These are phyloP conservation scores for Sipha flava DNA, from an alignment of 1,140 invertebrate species.

Conservation along the genomic window DNA sequence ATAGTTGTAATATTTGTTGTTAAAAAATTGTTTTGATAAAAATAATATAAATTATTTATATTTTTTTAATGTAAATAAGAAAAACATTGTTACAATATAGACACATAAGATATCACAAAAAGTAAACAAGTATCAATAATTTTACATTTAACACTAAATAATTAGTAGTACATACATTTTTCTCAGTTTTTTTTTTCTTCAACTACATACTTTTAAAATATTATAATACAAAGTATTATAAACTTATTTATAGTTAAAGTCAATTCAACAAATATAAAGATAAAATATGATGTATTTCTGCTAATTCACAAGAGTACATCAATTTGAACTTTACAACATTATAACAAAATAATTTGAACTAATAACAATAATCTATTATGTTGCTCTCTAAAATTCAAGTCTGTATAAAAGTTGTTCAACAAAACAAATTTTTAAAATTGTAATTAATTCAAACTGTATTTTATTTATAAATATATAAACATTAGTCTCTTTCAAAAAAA, in stretches of 20 bases:
- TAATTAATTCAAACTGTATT: not conserved
- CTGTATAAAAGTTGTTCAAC: not conserved
- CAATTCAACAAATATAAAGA: not conserved
- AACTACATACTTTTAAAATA: not conserved
- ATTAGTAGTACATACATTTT: not conserved
- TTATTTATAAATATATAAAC: not conserved
- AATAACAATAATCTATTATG: not conserved
- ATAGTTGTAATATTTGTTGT: not conserved
- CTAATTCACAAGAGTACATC: not conserved
- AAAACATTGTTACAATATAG: not conserved
- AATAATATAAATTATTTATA: not conserved
- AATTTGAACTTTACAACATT: not conserved
- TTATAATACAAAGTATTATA: no score
- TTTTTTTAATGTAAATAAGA: not conserved
- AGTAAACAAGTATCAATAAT: not conserved
- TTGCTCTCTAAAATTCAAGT: not conserved
- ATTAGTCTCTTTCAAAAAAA: not conserved
- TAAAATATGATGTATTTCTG: not conserved
- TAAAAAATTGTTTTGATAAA: not conserved
- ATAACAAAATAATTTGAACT: constrained; percentile 16
- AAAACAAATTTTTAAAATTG: not conserved
- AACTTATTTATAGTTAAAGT: not conserved
- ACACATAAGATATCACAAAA: not conserved
- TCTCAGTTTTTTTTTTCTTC: not conserved
- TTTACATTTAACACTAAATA: not conserved